A percentile compares a stretch with the other conserved stretches of the same genome.
These are phyloP conservation scores for Bradypodion pumilum DNA, from an alignment of 2,797 vertebrate species.

Conservation along the genomic window DNA sequence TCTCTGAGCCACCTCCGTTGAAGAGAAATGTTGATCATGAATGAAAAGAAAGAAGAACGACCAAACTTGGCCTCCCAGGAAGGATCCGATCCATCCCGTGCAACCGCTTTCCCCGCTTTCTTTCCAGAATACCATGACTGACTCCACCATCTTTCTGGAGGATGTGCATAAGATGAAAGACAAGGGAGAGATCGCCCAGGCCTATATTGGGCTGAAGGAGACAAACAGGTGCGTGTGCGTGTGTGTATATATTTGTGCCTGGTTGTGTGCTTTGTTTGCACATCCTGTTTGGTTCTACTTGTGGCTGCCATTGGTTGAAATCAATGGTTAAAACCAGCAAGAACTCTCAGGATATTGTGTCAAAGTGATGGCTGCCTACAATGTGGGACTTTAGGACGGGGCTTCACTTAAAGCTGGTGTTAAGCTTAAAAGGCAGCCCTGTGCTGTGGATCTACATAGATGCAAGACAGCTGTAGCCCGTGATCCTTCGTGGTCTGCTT, in stretches of 20 bases:
- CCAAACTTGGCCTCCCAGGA: no score
- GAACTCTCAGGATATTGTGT: no score
- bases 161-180: constrained; percentile 97
- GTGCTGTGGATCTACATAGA: not conserved
- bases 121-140: constrained; percentile 94
- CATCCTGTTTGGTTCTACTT: no score
- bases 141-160: constrained; percentile 86
- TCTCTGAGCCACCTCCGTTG: not conserved
- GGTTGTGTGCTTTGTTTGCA: no score
- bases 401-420: no score
- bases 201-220: constrained; percentile 95
- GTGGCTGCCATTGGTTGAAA: not conserved
- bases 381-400: not conserved
- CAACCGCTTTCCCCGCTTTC: constrained; percentile 46
- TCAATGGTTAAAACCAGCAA: not conserved
- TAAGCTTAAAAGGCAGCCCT: not conserved
- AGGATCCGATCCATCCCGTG: constrained; percentile 47
- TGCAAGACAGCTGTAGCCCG: not conserved
- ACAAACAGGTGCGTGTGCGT: constrained; percentile 86
- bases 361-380: not conserved
- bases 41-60: no score
- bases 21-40: not conserved
- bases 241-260: constrained; percentile 22
- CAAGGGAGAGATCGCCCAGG: constrained; percentile 93
- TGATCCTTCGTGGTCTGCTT: not conserved